phyloP scores from a whole-genome alignment of 1,140 invertebrate species.

The Macrobrachium nipponense region DNA sequence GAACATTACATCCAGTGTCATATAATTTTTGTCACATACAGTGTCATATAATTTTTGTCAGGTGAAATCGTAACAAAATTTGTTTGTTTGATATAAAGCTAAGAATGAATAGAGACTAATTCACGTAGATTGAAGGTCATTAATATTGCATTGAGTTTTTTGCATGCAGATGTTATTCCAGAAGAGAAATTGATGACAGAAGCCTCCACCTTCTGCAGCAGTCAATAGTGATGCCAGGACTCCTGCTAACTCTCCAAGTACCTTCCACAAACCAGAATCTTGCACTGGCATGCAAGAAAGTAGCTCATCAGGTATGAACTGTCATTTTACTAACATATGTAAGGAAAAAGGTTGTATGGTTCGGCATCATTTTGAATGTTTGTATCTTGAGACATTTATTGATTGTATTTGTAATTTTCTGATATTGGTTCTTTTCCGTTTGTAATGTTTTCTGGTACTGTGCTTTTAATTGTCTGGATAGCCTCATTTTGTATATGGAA shows the following conservation, averaged over 20 bases:
- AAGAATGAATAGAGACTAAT: background rate
- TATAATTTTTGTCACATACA: too few relatives aligned
- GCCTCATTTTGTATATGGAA: too few relatives aligned
- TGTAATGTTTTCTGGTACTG: too few relatives aligned
- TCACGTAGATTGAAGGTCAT: background rate
- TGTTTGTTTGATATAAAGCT: too few relatives aligned
- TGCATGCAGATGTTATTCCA: slow-evolving; percentile 30
- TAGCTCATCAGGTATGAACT: slow-evolving; percentile 36
- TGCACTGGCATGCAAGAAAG: slow-evolving; percentile 37
- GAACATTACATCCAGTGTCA: too few relatives aligned
- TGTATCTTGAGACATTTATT: background rate
- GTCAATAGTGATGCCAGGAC: slow-evolving; percentile 27
- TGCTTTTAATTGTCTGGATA: too few relatives aligned
- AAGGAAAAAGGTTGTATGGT: background rate
- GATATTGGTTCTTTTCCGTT: too few relatives aligned
- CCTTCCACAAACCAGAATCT: slow-evolving; percentile 16
- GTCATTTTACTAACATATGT: background rate
- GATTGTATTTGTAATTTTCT: background rate
- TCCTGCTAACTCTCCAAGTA: slow-evolving; percentile 29
- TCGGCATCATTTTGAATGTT: background rate
- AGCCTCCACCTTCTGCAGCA: background rate
- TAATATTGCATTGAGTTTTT: slow-evolving; percentile 9
- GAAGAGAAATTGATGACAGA: slow-evolving; percentile 31
- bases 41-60: too few relatives aligned
- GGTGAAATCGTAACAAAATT: too few relatives aligned